Conservation (phyloP, 2,113 vertebrate species). For the Pontoporia blainvillei region DNA sequence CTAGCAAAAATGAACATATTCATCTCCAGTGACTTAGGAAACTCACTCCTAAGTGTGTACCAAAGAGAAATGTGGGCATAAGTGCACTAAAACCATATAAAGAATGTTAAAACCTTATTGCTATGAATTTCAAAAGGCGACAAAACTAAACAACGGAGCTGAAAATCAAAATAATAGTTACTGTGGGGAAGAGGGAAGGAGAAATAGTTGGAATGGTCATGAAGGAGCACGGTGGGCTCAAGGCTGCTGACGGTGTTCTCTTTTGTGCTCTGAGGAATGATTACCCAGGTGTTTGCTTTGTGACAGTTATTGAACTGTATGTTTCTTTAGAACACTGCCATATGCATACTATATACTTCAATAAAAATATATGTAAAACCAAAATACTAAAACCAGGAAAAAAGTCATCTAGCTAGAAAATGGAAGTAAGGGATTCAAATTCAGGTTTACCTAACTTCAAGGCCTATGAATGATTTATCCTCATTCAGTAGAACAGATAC, state of each 20-base stretch:
- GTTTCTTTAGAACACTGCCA: background rate
- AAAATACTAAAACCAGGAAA: background rate
- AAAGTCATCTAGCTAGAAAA: background rate
- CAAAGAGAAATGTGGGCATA: background rate
- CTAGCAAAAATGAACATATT: background rate
- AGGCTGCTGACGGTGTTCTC: background rate
- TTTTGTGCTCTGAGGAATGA: background rate
- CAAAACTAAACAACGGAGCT: background rate
- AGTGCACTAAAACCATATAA: background rate
- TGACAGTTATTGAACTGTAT: background rate
- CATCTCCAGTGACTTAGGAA: background rate
- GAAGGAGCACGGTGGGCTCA: accelerated
- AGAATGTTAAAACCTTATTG: background rate
- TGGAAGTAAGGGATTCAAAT: background rate
- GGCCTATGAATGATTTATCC: background rate
- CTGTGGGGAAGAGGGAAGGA: background rate
- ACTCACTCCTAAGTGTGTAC: background rate
- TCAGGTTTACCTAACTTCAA: background rate
- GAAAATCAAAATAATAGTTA: background rate
- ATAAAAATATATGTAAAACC: background rate
- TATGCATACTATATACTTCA: background rate
- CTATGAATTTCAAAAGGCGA: background rate
- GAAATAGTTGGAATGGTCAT: background rate
- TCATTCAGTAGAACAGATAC: background rate
- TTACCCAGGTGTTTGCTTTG: background rate